A percentile compares a stretch with the other conserved stretches of the same genome.
phyloP scores from a whole-genome alignment of 2,888 invertebrate genomes.

The Rotaria macrura region DNA sequence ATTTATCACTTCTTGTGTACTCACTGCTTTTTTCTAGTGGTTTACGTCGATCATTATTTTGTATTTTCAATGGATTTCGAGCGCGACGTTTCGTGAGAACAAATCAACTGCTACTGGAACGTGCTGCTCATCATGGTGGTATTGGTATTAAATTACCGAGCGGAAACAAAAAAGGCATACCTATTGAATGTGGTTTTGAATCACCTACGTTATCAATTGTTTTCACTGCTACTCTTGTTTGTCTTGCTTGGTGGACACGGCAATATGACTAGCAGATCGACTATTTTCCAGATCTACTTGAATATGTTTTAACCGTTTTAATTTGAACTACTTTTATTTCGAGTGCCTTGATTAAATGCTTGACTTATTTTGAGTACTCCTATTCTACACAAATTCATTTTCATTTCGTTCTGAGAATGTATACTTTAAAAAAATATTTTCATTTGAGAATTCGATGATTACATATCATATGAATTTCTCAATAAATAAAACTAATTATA shows the following conservation, averaged over 20 bases:
- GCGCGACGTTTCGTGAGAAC: neutral
- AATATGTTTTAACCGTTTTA: no score
- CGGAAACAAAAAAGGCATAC: neutral
- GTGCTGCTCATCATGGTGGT: neutral
- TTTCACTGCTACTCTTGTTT: neutral
- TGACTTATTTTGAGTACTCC: no score
- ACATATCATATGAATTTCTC: no score
- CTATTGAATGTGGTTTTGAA: neutral
- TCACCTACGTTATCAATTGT: neutral
- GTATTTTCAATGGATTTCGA: neutral
- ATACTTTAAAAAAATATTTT: no score
- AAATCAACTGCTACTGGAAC: neutral
- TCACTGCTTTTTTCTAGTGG: neutral
- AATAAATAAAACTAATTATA: no score
- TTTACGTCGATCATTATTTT: neutral
- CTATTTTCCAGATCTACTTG: neutral
- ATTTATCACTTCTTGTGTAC: neutral
- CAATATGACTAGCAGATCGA: neutral
- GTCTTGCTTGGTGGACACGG: neutral
- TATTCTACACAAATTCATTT: no score
- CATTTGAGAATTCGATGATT: no score
- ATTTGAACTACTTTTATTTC: no score
- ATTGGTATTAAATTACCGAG: neutral
- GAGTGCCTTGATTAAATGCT: no score
- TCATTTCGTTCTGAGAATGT: no score